Evolutionary conservation across 2,113 vertebrate species (phyloP).

Genomic region (Myiozetetes cayanensis): DNA sequence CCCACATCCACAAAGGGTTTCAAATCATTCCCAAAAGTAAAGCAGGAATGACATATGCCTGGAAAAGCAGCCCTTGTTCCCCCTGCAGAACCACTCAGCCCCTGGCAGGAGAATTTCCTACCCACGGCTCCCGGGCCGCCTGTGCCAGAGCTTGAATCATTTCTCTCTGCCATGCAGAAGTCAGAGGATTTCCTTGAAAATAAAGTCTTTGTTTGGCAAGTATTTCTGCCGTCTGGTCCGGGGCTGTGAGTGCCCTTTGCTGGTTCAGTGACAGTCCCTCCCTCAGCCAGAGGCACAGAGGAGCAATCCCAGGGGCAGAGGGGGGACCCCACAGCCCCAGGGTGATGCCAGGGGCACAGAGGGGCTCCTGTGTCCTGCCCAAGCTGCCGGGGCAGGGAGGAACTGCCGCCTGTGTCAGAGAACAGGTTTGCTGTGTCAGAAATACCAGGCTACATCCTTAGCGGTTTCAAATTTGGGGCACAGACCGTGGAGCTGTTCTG

Average conservation of each 20-base stretch:
- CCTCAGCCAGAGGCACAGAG: background rate
- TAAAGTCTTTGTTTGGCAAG: conserved; percentile 34
- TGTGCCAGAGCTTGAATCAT: background rate
- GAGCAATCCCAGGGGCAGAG: background rate
- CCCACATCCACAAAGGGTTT: background rate
- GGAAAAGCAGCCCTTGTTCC: background rate
- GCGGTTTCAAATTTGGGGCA: conserved; percentile 51
- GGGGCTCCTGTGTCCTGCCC: background rate
- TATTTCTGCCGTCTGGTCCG: background rate
- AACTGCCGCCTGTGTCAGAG: background rate
- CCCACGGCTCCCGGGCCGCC: background rate
- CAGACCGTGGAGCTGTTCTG: background rate
- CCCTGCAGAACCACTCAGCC: background rate
- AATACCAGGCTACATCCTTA: conserved; percentile 51
- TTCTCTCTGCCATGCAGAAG: background rate
- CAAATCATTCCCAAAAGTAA: background rate
- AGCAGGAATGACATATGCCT: background rate
- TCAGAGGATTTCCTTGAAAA: conserved; percentile 23
- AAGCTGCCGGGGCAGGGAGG: background rate
- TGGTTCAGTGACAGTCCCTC: background rate
- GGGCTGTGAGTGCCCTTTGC: conserved; percentile 6
- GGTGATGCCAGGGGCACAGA: background rate
- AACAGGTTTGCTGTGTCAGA: background rate
- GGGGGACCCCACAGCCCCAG: background rate
- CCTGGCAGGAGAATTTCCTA: background rate